Percentiles rank a stretch among this genome's conserved stretches.
Evolutionary conservation across 2,888 invertebrate genomes (phyloP).

Genomic region (Ceriagrion tenellum): DNA sequence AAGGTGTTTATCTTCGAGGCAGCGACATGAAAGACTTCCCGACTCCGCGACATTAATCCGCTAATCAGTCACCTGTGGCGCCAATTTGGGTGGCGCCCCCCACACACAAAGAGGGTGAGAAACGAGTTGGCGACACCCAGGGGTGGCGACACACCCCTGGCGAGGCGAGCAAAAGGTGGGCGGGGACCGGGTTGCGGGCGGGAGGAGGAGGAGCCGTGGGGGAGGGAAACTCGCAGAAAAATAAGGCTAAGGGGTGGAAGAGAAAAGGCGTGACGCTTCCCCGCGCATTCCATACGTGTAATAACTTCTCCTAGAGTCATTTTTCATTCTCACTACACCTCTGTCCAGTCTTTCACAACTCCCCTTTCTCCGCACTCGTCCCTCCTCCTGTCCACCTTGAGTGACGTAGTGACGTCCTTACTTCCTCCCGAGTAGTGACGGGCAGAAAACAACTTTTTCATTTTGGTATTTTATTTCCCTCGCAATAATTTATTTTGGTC

Average conservation of each 20-base stretch:
- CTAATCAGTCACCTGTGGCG: constrained; percentile 53
- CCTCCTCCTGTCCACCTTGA: neutral
- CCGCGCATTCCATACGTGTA: constrained; percentile 54
- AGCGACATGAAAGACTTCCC: neutral
- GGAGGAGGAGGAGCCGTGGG: too few species aligned
- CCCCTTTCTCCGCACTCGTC: neutral
- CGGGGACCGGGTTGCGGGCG: neutral
- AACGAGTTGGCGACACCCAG: neutral
- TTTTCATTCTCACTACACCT: constrained; percentile 21
- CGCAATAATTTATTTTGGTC: too few species aligned
- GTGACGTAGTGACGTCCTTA: neutral
- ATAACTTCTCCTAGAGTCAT: constrained; percentile 22
- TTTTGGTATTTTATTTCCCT: too few species aligned
- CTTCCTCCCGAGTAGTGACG: neutral
- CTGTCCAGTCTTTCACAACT: neutral
- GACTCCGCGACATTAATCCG: neutral
- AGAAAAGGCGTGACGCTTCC: neutral
- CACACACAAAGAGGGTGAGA: neutral
- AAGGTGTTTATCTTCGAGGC: constrained; percentile 26
- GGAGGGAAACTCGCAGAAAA: neutral
- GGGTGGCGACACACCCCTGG: constrained; percentile 43
- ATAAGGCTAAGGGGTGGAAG: too few species aligned
- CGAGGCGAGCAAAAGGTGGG: neutral
- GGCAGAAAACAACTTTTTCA: too few species aligned
- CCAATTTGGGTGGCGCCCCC: neutral